phyloP scores from a whole-genome alignment of 2,888 invertebrate genomes.

The Stenurella melanura region DNA sequence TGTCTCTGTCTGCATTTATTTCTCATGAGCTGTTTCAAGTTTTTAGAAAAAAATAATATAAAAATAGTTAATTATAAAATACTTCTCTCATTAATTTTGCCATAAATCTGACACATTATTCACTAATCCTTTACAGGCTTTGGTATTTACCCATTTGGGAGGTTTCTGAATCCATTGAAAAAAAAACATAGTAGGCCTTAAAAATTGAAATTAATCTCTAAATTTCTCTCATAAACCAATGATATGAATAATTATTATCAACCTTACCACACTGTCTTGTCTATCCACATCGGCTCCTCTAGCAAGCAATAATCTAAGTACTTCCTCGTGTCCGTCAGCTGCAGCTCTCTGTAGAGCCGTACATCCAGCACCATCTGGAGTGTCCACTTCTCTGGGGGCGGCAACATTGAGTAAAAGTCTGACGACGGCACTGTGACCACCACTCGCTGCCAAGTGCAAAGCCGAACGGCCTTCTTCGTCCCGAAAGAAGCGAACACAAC shows the following conservation, averaged over 20 bases:
- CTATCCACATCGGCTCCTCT: constrained; percentile 81
- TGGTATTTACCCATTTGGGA: too few relatives aligned
- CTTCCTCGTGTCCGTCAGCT: constrained; percentile 87
- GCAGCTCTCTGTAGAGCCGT: constrained; percentile 87
- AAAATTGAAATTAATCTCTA: too few relatives aligned
- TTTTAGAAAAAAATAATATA: too few relatives aligned
- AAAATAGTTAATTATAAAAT: too few relatives aligned
- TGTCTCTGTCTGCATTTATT: too few relatives aligned
- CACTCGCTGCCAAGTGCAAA: constrained; percentile 71
- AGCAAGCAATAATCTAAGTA: constrained; percentile 82
- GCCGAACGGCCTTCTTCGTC: constrained; percentile 71
- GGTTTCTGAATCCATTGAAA: too few relatives aligned
- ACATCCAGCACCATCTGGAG: constrained; percentile 78
- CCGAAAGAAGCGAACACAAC: constrained; percentile 70
- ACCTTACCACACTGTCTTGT: constrained; percentile 83
- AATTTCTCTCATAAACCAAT: too few relatives aligned
- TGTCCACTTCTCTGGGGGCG: constrained; percentile 75
- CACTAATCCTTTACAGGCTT: too few relatives aligned
- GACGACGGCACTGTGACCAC: constrained; percentile 69
- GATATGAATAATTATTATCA: neutral
- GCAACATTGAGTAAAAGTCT: constrained; percentile 70
- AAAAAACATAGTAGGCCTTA: too few relatives aligned
- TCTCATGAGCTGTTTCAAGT: too few relatives aligned
- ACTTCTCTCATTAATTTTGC: too few relatives aligned
- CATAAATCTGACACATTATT: too few relatives aligned